Evolutionary conservation across 2,888 invertebrate genomes (phyloP).

Genomic region (Acronicta psi): DNA sequence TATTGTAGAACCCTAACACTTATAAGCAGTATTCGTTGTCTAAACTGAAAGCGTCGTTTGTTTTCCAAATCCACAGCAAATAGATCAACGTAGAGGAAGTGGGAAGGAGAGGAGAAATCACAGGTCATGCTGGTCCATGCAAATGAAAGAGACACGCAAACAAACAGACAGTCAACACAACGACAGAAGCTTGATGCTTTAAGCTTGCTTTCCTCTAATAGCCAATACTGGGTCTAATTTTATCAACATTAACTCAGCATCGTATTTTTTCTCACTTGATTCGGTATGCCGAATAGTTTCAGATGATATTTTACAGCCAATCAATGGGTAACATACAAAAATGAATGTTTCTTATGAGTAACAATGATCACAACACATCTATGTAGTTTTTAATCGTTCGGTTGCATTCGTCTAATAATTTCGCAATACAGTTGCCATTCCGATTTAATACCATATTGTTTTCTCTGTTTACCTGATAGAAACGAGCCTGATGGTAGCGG

Average conservation of each 20-base stretch:
- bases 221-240: conserved; percentile 80
- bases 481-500: conserved; percentile 95
- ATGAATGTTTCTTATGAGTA: conserved; percentile 67
- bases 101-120: conserved; percentile 78
- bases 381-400: conserved; percentile 67
- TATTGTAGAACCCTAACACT: conserved; percentile 45
- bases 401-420: conserved; percentile 86
- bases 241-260: conserved; percentile 62
- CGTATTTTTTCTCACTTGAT: conserved; percentile 54
- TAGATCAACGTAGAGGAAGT: conserved; percentile 67
- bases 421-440: conserved; percentile 87
- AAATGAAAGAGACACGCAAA: conserved; percentile 88
- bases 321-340: conserved; percentile 72
- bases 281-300: conserved; percentile 64
- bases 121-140: conserved; percentile 87
- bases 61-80: conserved; percentile 69
- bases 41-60: conserved; percentile 64
- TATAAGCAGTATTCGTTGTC: conserved; percentile 52
- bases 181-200: conserved; percentile 84
- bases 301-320: conserved; percentile 78
- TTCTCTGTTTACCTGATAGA: conserved; percentile 94
- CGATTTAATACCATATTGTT: conserved; percentile 82
- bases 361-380: conserved; percentile 83
- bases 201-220: conserved; percentile 78
- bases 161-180: conserved; percentile 84